Evolutionary conservation across 2,888 invertebrate genomes (phyloP).

Genomic region (Cosmopolites sordidus): DNA sequence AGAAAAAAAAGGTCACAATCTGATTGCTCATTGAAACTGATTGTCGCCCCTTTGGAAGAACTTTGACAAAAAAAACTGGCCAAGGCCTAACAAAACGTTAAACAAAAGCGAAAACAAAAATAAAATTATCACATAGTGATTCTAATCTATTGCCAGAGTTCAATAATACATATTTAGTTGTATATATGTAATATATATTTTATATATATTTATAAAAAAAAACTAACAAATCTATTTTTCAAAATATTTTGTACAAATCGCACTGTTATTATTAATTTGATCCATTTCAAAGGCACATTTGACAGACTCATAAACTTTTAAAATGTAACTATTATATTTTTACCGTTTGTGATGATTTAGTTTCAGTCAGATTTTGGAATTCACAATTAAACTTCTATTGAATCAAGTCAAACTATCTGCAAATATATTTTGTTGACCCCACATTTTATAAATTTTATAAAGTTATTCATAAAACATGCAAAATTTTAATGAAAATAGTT

Average conservation of each 20-base stretch:
- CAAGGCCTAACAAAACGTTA: conserved; percentile 47
- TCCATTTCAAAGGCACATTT: too few relatives aligned
- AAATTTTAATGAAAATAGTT: neutral
- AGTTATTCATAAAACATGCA: neutral
- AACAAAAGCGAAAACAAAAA: conserved; percentile 39
- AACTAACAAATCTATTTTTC: conserved; percentile 3
- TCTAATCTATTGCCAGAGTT: conserved; percentile 38
- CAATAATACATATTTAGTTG: conserved; percentile 15
- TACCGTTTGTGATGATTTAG: too few relatives aligned
- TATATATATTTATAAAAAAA: conserved; percentile 6
- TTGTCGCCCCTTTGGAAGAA: conserved; percentile 45
- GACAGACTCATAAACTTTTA: too few relatives aligned
- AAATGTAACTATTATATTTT: too few relatives aligned
- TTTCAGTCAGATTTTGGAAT: too few relatives aligned
- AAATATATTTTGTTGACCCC: neutral
- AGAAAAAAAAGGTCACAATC: conserved; percentile 9
- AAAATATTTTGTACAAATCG: neutral
- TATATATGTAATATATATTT: conserved; percentile 3
- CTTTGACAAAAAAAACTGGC: conserved; percentile 47
- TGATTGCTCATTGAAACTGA: neutral
- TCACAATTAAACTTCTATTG: too few relatives aligned
- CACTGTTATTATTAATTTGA: too few relatives aligned
- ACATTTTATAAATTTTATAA: neutral
- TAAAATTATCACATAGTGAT: conserved; percentile 42
- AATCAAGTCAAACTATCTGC: neutral